Evolutionary conservation across 2,113 vertebrate species (phyloP), one percentile per base, ranked within the genome.

Genomic region (Paedocypris sp.): DNA sequence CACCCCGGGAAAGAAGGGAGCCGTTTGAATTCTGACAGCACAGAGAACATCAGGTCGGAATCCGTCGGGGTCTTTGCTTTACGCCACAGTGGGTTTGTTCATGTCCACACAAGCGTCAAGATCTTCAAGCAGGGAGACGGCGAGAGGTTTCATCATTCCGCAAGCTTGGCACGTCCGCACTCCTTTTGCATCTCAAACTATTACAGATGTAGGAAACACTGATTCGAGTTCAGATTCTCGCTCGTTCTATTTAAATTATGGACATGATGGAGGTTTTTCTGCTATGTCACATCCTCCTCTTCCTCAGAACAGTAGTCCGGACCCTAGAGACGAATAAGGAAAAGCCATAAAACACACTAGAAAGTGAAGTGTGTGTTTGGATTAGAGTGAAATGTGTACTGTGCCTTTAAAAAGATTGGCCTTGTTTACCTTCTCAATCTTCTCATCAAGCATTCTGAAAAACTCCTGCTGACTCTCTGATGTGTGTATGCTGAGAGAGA

Each of bases 391-490:
- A n/a, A 22, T 29, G 16, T 43, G 32, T 28, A 19, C 7, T 31
- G 75, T 58, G 62, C 52, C 77, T 77, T 77, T 75, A 75, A 75
- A 71, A 60, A 52, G 46, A 48, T 28, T 43, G 63, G 62, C 61
- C 19, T 8, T 15, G 33, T 85, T 86, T 83, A 95, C 93, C 92
- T 94, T 95, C 85, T 96, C 93, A 69, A 98, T 98, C 82, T 98
- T 98, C 83, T 98, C 94, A 82, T 98, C 94, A 79, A 98, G 85
- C 94, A 98, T 93, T 81, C 91, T 89, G 88, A 98, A 98, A 82
- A 98, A 98, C 78, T 98, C 95, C 77, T 96, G 93, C 80, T 98
- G 95, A 87, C 95, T 98, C 86, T 98, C 95, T 58, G 95, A 98
- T 76, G 92, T 92, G 83, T 98, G 95, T 86, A 98, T 95, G 79